Evolutionary conservation across 2,113 vertebrate species (phyloP).

Genomic region (Channa argus): DNA sequence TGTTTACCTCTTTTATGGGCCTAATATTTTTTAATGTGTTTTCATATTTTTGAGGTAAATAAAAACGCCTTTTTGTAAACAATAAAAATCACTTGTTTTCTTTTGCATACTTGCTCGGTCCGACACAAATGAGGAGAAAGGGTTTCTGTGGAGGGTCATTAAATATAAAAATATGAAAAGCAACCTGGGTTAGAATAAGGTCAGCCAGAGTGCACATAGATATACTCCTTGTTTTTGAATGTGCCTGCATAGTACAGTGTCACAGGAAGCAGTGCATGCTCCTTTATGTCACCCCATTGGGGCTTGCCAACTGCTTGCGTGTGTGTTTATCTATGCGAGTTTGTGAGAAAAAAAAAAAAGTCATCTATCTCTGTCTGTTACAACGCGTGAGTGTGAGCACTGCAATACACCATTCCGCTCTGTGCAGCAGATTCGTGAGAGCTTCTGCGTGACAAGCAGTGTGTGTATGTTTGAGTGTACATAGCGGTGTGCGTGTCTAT

Average conservation of each 20-base stretch:
- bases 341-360: slow-evolving; percentile 68
- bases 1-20: no score
- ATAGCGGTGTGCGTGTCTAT: slow-evolving; percentile 46
- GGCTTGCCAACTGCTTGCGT: slow-evolving; percentile 65
- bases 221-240: slow-evolving; percentile 32
- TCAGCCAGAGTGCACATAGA: slow-evolving; percentile 14
- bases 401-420: slow-evolving; percentile 69
- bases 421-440: slow-evolving; percentile 67
- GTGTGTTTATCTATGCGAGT: slow-evolving; percentile 51
- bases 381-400: slow-evolving; percentile 76
- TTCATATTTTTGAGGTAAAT: no score
- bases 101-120: no score
- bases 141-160: not conserved
- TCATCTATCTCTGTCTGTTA: slow-evolving; percentile 75
- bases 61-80: no score
- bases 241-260: slow-evolving; percentile 48
- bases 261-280: slow-evolving; percentile 66
- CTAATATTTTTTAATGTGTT: no score
- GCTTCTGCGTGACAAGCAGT: slow-evolving; percentile 62
- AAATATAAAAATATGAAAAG: slow-evolving; percentile 8
- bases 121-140: no score
- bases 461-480: slow-evolving; percentile 34
- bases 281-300: slow-evolving; percentile 63
- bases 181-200: slow-evolving; percentile 20
- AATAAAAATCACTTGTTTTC: no score